Percentiles rank a stretch among this genome's conserved stretches.
Conservation (phyloP, 2,888 invertebrate genomes). For the Coelogynopora nodosa region DNA sequence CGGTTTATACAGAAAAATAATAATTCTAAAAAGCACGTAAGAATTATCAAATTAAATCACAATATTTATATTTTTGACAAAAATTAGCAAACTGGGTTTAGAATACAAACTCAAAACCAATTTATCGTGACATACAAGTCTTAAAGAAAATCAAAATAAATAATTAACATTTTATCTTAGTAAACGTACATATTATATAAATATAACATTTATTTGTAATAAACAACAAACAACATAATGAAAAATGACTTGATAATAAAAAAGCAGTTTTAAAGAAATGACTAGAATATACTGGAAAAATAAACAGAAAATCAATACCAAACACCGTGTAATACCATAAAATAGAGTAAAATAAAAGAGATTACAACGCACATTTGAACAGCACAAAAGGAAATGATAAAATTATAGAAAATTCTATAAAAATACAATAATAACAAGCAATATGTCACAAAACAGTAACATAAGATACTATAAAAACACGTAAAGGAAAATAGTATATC, state of each 20-base stretch:
- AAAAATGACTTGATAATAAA: background rate
- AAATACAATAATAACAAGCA: background rate
- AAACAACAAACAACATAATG: background rate
- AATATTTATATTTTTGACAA: background rate
- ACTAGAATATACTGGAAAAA: too few relatives aligned
- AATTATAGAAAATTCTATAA: background rate
- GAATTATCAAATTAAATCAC: too few relatives aligned
- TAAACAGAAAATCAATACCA: background rate
- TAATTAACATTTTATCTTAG: too few relatives aligned
- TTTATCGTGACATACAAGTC: too few relatives aligned
- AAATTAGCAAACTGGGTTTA: background rate
- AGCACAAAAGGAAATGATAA: background rate
- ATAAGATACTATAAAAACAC: too few relatives aligned
- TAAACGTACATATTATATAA: too few relatives aligned
- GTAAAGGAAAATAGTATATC: background rate
- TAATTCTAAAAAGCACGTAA: too few relatives aligned
- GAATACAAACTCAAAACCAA: background rate
- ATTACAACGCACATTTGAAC: background rate
- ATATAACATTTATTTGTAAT: background rate
- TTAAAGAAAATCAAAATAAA: too few relatives aligned
- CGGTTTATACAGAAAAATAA: too few relatives aligned
- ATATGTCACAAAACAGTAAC: too few relatives aligned
- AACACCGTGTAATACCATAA: background rate
- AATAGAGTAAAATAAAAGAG: background rate
- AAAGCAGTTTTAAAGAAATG: too few relatives aligned